Evolutionary conservation across 2,113 vertebrate genomes (phyloP), one percentile per base, ranked within the genome.

Genomic region (Gallinago media): DNA sequence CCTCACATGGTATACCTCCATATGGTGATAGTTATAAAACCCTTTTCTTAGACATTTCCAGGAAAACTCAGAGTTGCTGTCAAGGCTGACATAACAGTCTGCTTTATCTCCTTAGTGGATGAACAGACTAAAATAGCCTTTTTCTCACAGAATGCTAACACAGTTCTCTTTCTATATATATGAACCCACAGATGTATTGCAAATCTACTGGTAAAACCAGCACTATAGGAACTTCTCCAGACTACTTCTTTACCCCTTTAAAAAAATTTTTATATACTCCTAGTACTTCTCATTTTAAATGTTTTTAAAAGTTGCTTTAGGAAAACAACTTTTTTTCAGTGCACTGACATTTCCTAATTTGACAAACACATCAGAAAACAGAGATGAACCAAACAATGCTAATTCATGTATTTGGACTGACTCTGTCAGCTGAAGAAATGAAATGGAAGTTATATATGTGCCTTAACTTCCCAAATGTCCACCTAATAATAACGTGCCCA

Each of bases 111-210:
- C 72, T 92, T 75, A 81, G 61, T 52, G 68, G 68, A 84, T 56
- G 75, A 95, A 56, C 79, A 77, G 92, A 77, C 88, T 59, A 88
- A 96, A 97, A 97, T 94, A 94, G 65, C 56, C 59, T 86, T 85
- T 94, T 90, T 84, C 72, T 89, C 88, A 74, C 79, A 63, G 79
- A 95, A 93, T 92, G 61, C 52, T 92, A 90, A 74, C 65, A 75
- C 31, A 67, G 85, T 54, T 88, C 67, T 85, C 14, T 67, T 92
- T 88, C 85, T 84, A 36, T 77, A 49, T 71, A 86, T 71, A 86
- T 20, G 46, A 67, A 6, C 8, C 25, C 5, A 13, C 4, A 21
- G 72, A 94, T 77, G 88, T 94, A 77, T 55, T 84, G 90, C 72
- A 92, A 95, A 90, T 49, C 72, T 83, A n/a, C 79, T 56, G 42